Evolutionary conservation across 2,888 invertebrate genomes (phyloP).

Genomic region (Microdon myrmicae): DNA sequence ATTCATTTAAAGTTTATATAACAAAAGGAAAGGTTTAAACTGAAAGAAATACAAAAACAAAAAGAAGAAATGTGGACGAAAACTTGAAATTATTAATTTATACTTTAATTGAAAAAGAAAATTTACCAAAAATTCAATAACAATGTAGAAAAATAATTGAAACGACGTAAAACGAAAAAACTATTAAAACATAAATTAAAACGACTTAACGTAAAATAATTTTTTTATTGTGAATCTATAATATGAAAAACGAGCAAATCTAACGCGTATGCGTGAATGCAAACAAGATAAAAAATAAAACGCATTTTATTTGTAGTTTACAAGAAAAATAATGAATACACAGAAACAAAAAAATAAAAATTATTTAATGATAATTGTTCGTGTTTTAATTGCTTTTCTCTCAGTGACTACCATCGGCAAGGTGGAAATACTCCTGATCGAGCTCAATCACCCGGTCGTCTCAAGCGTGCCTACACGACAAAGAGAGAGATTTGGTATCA

Average conservation of each 20-base stretch:
- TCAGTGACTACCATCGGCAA: no score
- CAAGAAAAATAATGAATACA: slow-evolving; percentile 45
- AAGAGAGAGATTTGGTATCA: no score
- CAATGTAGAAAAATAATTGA: slow-evolving; percentile 26
- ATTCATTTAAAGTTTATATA: slow-evolving; percentile 10
- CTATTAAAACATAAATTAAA: slow-evolving; percentile 22
- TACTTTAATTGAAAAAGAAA: slow-evolving; percentile 17
- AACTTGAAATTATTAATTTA: slow-evolving; percentile 17
- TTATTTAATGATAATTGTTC: no score
- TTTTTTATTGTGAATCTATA: slow-evolving; percentile 19
- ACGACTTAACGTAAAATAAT: not conserved
- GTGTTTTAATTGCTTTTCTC: no score
- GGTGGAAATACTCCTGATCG: no score
- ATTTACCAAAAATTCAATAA: slow-evolving; percentile 34
- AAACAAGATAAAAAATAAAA: slow-evolving; percentile 10
- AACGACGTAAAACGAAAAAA: slow-evolving; percentile 29
- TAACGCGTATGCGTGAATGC: no score
- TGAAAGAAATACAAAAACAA: not conserved
- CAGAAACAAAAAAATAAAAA: no score
- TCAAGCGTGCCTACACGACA: no score
- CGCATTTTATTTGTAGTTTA: slow-evolving; percentile 41
- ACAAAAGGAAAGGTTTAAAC: slow-evolving; percentile 22
- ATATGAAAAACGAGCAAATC: slow-evolving; percentile 4
- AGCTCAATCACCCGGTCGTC: no score
- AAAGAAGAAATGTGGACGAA: slow-evolving; percentile 22